Evolutionary conservation across 2,113 vertebrate species (phyloP).

Genomic region (Dissostichus mawsoni): DNA sequence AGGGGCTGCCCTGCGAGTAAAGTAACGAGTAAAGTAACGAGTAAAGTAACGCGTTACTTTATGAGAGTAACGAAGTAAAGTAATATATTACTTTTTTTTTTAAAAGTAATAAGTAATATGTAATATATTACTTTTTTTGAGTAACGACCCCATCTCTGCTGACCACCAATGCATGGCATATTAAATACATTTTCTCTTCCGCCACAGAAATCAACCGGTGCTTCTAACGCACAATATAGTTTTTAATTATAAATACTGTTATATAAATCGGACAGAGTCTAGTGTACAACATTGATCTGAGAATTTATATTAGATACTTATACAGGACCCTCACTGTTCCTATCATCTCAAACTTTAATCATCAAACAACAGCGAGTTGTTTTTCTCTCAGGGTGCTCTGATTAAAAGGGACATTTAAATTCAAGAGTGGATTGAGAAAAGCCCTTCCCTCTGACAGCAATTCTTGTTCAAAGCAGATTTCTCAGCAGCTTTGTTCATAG

Average conservation of each 20-base stretch:
- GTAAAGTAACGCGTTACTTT: no score
- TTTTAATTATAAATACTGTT: background rate
- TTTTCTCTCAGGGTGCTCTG: background rate
- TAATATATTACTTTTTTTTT: no score
- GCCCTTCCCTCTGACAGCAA: background rate
- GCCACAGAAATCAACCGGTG: background rate
- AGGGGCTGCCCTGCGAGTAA: no score
- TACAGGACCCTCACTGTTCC: background rate
- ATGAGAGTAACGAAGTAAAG: no score
- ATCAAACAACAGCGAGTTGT: background rate
- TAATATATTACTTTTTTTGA: no score
- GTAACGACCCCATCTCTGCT: background rate
- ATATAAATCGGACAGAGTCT: no score
- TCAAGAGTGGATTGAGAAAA: slow-evolving; percentile 6
- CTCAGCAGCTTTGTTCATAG: slow-evolving; percentile 3
- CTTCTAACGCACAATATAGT: background rate
- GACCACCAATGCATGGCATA: background rate
- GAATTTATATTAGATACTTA: background rate
- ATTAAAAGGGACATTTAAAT: background rate
- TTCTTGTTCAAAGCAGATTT: slow-evolving; percentile 3
- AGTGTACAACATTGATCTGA: no score
- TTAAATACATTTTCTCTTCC: background rate
- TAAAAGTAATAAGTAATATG: no score
- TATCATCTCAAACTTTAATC: background rate
- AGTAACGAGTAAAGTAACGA: no score